A percentile compares a stretch with the other conserved stretches of the same genome.
These are phyloP conservation scores for Lagopus leucura DNA, from an alignment of 2,113 vertebrate species.

Conservation along the genomic window DNA sequence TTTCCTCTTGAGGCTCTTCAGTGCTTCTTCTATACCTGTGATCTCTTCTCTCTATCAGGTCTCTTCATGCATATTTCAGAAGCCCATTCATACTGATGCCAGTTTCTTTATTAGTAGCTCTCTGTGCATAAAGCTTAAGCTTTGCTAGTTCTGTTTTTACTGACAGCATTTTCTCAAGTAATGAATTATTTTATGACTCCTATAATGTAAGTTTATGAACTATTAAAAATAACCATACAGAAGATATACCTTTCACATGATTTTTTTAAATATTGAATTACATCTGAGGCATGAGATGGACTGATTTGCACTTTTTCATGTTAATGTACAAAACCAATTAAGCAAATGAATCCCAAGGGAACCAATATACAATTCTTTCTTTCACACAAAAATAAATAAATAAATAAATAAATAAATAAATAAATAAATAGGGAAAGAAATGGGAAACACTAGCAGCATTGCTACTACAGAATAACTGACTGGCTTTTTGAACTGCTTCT, in stretches of 20 bases:
- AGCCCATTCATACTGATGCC: rapidly evolving
- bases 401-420: too few species aligned
- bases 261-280: not conserved
- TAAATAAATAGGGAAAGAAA: not conserved
- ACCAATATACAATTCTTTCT: not conserved
- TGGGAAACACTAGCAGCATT: not conserved
- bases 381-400: not conserved
- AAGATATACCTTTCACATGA: not conserved
- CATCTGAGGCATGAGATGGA: not conserved
- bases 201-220: not conserved
- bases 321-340: not conserved
- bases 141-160: not conserved
- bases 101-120: not conserved
- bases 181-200: not conserved
- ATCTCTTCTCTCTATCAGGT: not conserved
- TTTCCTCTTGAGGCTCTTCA: not conserved
- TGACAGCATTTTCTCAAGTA: not conserved
- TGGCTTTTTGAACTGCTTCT: not conserved
- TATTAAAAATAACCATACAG: not conserved
- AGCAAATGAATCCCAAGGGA: not conserved
- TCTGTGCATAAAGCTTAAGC: not conserved
- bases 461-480: not conserved
- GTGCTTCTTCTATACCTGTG: not conserved
- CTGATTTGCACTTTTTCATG: not conserved
- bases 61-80: not conserved